Conservation (phyloP, 1,140 invertebrate species). For the Glossosoma conforme region DNA sequence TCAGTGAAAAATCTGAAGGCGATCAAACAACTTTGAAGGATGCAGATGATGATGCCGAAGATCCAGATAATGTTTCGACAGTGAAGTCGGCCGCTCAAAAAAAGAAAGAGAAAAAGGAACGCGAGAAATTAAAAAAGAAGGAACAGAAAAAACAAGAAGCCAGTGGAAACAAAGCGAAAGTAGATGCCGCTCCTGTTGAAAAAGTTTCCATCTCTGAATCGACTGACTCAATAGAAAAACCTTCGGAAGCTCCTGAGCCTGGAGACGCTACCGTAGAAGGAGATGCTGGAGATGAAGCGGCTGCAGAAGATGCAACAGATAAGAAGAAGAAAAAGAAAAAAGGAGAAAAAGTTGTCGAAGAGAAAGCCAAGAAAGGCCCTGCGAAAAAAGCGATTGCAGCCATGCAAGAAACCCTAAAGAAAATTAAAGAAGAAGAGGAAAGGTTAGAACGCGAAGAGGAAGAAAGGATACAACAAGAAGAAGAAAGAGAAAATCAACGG, state of each 20-base stretch:
- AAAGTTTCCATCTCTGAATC: too few relatives aligned
- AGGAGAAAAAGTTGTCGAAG: conserved; percentile 41
- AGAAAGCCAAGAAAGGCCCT: conserved; percentile 60
- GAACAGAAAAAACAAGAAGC: conserved; percentile 57
- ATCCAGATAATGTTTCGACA: conserved; percentile 54
- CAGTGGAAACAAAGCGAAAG: conserved; percentile 22
- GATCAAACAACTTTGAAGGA: conserved; percentile 47
- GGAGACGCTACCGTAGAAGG: conserved; percentile 34
- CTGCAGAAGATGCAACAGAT: conserved; percentile 36
- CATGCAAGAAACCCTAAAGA: conserved; percentile 84
- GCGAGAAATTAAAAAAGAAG: conserved; percentile 71
- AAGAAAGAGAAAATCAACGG: conserved; percentile 67
- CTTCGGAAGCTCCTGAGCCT: conserved; percentile 34
- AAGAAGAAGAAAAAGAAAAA: conserved; percentile 58
- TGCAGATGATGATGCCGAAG: conserved; percentile 46
- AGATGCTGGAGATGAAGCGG: conserved; percentile 40
- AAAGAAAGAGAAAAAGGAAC: conserved; percentile 83
- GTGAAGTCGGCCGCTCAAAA: conserved; percentile 81
- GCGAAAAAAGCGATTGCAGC: conserved; percentile 75
- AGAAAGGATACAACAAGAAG: conserved; percentile 67
- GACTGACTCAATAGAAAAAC: conserved; percentile 35
- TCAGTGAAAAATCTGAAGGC: conserved; percentile 45
- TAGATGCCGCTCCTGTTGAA: conserved; percentile 32
- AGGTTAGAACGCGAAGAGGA: conserved; percentile 71
- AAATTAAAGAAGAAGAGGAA: conserved; percentile 89